phyloP scores from a whole-genome alignment of 1,140 invertebrate species.

The Drosophila equinoxialis region DNA sequence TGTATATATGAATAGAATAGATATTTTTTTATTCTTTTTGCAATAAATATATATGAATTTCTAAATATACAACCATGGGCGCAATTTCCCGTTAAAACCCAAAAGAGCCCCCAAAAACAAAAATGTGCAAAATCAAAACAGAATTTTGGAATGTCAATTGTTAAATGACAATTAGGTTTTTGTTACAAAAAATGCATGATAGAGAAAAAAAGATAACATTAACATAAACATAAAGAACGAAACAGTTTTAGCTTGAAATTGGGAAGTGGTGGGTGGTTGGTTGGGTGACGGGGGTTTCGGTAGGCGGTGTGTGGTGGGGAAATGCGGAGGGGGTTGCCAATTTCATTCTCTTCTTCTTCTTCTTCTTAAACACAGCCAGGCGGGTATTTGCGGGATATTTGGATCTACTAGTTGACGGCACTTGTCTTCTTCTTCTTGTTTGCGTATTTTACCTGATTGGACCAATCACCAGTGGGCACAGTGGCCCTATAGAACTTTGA shows the following conservation, averaged over 20 bases:
- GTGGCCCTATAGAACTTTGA: slow-evolving; percentile 93
- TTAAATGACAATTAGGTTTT: slow-evolving; percentile 55
- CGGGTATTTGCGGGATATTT: slow-evolving; percentile 27
- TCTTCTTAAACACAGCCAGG: slow-evolving; percentile 54
- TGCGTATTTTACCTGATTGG: slow-evolving; percentile 83
- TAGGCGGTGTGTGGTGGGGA: neutral
- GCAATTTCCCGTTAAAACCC: neutral
- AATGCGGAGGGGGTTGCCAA: slow-evolving; percentile 31
- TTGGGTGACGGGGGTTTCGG: slow-evolving; percentile 9
- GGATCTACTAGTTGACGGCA: slow-evolving; percentile 61
- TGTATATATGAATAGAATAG: slow-evolving; percentile 10
- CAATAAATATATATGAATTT: slow-evolving; percentile 9
- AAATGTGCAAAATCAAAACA: slow-evolving; percentile 14
- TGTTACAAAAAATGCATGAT: slow-evolving; percentile 27
- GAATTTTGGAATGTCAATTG: slow-evolving; percentile 67
- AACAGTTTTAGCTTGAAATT: slow-evolving; percentile 51
- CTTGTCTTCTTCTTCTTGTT: slow-evolving; percentile 77
- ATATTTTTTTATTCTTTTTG: slow-evolving; percentile 7
- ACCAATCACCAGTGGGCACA: slow-evolving; percentile 94
- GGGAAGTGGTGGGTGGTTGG: slow-evolving; percentile 19
- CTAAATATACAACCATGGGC: slow-evolving; percentile 1
- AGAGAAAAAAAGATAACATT: slow-evolving; percentile 17
- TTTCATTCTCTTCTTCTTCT: slow-evolving; percentile 29
- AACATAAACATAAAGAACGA: slow-evolving; percentile 44
- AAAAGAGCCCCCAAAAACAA: neutral